Conservation (phyloP, 2,888 invertebrate genomes). For the Volucella inanis region DNA sequence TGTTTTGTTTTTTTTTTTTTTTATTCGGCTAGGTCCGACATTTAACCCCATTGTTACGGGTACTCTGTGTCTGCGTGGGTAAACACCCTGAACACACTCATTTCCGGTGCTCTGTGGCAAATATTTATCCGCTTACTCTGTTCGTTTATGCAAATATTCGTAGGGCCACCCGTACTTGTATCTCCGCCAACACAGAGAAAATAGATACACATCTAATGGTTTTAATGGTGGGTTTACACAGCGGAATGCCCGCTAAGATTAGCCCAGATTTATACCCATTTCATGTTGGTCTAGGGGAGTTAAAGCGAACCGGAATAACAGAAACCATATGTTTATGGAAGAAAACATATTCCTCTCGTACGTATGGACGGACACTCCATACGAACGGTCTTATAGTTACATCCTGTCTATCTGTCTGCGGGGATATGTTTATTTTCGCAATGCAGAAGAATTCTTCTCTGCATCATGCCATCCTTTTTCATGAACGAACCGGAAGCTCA, state of each 20-base stretch:
- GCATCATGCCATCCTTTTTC: background rate
- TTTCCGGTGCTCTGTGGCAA: background rate
- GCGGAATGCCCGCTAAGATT: slow-evolving; percentile 33
- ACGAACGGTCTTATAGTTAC: no score
- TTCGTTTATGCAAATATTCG: slow-evolving; percentile 62
- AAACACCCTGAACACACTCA: background rate
- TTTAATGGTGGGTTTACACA: slow-evolving; percentile 31
- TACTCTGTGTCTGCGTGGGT: no score
- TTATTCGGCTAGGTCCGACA: background rate
- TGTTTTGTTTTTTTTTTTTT: background rate
- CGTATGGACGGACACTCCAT: background rate
- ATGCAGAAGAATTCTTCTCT: slow-evolving; percentile 6
- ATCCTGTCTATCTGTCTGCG: no score
- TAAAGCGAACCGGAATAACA: no score
- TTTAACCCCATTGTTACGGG: background rate
- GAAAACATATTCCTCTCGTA: slow-evolving; percentile 21
- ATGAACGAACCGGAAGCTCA: slow-evolving; percentile 4
- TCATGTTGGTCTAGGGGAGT: slow-evolving; percentile 30
- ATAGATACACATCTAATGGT: slow-evolving; percentile 11
- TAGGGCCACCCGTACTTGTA: background rate
- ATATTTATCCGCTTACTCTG: slow-evolving; percentile 45
- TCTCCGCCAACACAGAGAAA: slow-evolving; percentile 1
- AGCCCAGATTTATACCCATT: slow-evolving; percentile 53
- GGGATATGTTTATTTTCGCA: background rate
- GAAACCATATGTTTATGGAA: background rate